Evolutionary conservation across 2,113 vertebrate species (phyloP).

Genomic region (Argyrosomus japonicus): DNA sequence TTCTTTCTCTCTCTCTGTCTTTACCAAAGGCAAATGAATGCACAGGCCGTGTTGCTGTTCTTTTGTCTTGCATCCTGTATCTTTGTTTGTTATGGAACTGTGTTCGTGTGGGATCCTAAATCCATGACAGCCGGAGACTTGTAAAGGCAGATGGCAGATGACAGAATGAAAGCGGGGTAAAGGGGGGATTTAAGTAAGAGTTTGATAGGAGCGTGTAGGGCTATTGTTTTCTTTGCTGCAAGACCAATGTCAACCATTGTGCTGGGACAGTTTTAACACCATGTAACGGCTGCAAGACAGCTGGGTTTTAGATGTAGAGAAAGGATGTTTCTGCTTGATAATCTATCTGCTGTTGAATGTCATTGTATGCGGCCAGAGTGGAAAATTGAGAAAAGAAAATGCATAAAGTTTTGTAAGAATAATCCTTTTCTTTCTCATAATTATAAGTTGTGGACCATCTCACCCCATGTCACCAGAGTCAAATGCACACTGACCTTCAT

Average conservation of each 20-base stretch:
- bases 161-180: constrained; percentile 78
- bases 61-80: constrained; percentile 88
- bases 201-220: constrained; percentile 78
- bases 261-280: constrained; percentile 61
- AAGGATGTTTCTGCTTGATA: constrained; percentile 49
- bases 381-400: constrained; percentile 3
- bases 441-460: constrained; percentile 21
- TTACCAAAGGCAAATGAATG: constrained; percentile 85
- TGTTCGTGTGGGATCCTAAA: too few species aligned
- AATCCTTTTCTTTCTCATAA: not conserved
- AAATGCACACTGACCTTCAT: constrained; percentile 37
- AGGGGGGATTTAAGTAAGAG: constrained; percentile 74
- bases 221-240: constrained; percentile 77
- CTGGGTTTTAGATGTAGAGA: constrained; percentile 56
- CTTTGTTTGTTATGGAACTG: too few species aligned
- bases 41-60: constrained; percentile 78
- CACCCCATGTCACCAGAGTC: not conserved
- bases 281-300: constrained; percentile 57
- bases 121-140: constrained; percentile 82
- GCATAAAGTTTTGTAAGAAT: not conserved
- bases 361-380: not conserved
- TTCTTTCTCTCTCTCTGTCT: constrained; percentile 68
- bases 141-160: constrained; percentile 80
- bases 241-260: constrained; percentile 77
- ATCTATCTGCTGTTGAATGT: constrained; percentile 41